These are phyloP conservation scores for Zaprionus taronus DNA, from an alignment of 1,140 invertebrate species.

Conservation along the genomic window DNA sequence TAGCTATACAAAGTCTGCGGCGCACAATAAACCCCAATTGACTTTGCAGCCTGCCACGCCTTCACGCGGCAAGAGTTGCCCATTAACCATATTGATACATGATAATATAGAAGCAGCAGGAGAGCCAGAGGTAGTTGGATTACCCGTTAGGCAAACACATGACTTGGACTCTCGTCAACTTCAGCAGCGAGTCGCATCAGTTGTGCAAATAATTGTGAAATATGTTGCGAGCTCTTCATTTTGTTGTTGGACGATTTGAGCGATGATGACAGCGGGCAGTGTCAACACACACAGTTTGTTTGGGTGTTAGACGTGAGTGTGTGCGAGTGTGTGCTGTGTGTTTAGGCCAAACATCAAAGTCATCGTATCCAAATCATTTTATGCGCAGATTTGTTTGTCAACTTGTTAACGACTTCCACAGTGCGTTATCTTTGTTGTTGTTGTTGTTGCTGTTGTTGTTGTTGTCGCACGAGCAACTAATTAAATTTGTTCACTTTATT, in stretches of 20 bases:
- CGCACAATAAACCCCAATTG: slow-evolving; percentile 76
- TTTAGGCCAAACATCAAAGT: slow-evolving; percentile 62
- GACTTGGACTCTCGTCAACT: slow-evolving; percentile 11
- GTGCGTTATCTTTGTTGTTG: slow-evolving; percentile 5
- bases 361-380: slow-evolving; percentile 63
- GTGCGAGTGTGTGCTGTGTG: slow-evolving; percentile 55
- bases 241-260: not conserved
- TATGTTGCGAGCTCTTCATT: slow-evolving; percentile 15
- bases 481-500: slow-evolving; percentile 73
- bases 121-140: slow-evolving; percentile 15
- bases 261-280: not conserved
- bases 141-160: slow-evolving; percentile 52
- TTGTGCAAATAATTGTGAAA: slow-evolving; percentile 67
- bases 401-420: slow-evolving; percentile 59
- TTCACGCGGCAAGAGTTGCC: slow-evolving; percentile 3
- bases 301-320: slow-evolving; percentile 49
- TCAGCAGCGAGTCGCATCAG: slow-evolving; percentile 22
- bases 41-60: slow-evolving; percentile 46
- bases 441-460: slow-evolving; percentile 19
- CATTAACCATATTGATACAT: slow-evolving; percentile 52
- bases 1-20: slow-evolving; percentile 84
- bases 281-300: not conserved
- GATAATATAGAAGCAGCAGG: slow-evolving; percentile 12
- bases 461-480: slow-evolving; percentile 33
- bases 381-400: slow-evolving; percentile 69